phyloP scores from a whole-genome alignment of 1,140 invertebrate genomes.

The Pararge aegeria region DNA sequence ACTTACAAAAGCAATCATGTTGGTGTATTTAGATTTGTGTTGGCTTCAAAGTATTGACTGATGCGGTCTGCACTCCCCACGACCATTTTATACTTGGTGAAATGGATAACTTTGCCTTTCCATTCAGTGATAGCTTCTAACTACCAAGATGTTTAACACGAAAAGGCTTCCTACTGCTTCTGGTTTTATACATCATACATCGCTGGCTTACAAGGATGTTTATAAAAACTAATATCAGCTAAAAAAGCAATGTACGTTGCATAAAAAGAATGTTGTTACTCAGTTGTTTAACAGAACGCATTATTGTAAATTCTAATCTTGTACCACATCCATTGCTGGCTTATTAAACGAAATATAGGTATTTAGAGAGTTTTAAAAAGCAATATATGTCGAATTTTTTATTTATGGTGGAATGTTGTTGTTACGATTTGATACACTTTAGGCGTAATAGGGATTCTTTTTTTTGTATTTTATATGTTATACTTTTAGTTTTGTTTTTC shows the following conservation, averaged over 20 bases:
- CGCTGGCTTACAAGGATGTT: background rate
- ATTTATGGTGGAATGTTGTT: conserved; percentile 13
- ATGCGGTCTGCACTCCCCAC: conserved; percentile 52
- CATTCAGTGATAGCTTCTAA: conserved; percentile 63
- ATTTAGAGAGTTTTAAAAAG: background rate
- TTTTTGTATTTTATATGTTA: conserved; percentile 43
- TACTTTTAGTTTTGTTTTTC: conserved; percentile 44
- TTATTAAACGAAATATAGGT: background rate
- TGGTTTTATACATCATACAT: background rate
- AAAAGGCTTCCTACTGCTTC: background rate
- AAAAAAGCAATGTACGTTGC: background rate
- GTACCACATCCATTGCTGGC: background rate
- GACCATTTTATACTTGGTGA: conserved; percentile 74
- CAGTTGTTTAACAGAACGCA: too few relatives aligned
- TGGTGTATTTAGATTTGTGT: conserved; percentile 58
- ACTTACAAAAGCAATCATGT: conserved; percentile 77
- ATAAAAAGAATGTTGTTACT: background rate
- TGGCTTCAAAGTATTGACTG: conserved; percentile 65
- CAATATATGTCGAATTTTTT: background rate
- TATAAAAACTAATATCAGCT: background rate
- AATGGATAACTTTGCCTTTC: conserved; percentile 66
- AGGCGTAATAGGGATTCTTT: conserved; percentile 33
- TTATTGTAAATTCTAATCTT: background rate
- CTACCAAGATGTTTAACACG: conserved; percentile 31
- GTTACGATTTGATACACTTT: conserved; percentile 18